phyloP scores from a whole-genome alignment of 2,888 invertebrate genomes.

The Drosophila longiperda region DNA sequence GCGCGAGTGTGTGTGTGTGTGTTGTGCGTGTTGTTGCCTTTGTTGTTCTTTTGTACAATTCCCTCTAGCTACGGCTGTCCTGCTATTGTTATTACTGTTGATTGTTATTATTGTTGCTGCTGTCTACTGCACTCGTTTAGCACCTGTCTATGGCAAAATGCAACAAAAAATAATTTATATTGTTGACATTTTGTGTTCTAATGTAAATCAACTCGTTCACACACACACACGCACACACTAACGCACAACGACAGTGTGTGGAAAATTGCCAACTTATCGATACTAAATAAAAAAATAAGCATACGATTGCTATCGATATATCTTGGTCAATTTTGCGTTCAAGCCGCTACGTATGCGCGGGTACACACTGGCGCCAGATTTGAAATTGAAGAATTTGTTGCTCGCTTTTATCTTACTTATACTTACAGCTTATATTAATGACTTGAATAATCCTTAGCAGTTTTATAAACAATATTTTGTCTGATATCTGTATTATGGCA shows the following conservation, averaged over 20 bases:
- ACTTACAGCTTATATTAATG: background rate
- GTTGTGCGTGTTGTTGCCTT: constrained; percentile 35
- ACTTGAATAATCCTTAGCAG: background rate
- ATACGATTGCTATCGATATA: constrained; percentile 12
- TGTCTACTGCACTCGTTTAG: constrained; percentile 16
- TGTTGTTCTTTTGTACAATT: constrained; percentile 40
- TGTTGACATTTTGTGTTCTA: constrained; percentile 52
- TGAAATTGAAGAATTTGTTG: background rate
- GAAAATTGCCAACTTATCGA: constrained; percentile 31
- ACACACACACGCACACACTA: constrained; percentile 56
- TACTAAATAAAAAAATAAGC: background rate
- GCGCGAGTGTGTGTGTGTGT: constrained; percentile 35
- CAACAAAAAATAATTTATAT: constrained; percentile 38
- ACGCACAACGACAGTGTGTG: constrained; percentile 32
- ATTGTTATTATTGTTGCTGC: constrained; percentile 6
- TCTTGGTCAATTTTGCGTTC: background rate
- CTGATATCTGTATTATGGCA: background rate
- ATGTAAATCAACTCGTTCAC: constrained; percentile 48
- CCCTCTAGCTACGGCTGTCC: constrained; percentile 32
- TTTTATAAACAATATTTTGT: background rate
- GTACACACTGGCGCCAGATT: constrained; percentile 36
- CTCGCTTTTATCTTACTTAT: background rate
- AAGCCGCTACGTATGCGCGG: background rate
- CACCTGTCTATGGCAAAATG: constrained; percentile 39
- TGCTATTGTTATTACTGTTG: constrained; percentile 20